Conservation (phyloP, 2,888 invertebrate species). For the Masnerella sp. region DNA sequence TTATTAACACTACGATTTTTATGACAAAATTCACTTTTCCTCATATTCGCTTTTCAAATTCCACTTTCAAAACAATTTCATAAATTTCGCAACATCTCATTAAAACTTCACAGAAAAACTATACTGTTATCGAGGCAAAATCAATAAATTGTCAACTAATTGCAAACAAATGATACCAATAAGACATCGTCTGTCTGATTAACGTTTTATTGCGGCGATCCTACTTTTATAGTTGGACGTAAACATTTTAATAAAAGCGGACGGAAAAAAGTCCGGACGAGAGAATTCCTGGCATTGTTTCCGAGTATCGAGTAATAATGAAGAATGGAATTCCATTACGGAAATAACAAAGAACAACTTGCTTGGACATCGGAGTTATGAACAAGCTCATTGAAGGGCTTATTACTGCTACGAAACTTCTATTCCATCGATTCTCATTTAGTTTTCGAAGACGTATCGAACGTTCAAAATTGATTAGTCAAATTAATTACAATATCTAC, state of each 20-base stretch:
- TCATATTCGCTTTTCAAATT: too few relatives aligned
- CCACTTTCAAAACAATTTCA: background rate
- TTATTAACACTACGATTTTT: too few relatives aligned
- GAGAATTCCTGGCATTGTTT: slow-evolving; percentile 4
- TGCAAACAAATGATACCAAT: background rate
- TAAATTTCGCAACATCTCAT: background rate
- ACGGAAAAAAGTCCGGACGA: background rate
- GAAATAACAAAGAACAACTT: background rate
- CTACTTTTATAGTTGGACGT: background rate
- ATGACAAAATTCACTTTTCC: too few relatives aligned
- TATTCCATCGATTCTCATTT: background rate
- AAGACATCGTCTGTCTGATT: background rate
- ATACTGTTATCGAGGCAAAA: background rate
- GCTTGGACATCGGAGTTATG: background rate
- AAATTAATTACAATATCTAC: slow-evolving; percentile 9
- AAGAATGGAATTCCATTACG: slow-evolving; percentile 1
- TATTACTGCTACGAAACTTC: background rate
- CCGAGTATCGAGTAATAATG: slow-evolving; percentile 9
- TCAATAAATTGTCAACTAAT: background rate
- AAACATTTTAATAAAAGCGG: slow-evolving; percentile 3
- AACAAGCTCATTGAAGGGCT: slow-evolving; percentile 1
- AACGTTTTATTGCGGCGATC: background rate
- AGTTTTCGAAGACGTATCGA: background rate
- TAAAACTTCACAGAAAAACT: background rate
- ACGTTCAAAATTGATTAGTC: slow-evolving; percentile 12